phyloP scores from a whole-genome alignment of 2,888 invertebrate species.

The Drosophila maculinotata region DNA sequence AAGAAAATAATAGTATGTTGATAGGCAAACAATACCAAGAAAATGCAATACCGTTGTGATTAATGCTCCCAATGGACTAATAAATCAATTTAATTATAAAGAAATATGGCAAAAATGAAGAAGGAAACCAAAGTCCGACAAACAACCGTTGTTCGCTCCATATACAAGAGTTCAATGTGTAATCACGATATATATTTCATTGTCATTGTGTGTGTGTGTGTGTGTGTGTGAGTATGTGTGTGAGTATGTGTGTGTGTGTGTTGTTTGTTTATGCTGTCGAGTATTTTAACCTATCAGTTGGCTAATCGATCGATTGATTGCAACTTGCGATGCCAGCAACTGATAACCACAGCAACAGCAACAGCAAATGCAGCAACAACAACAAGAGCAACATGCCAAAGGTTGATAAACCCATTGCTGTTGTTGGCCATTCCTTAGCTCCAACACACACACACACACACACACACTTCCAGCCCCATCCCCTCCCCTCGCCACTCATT shows the following conservation, averaged over 20 bases:
- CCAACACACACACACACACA: background rate
- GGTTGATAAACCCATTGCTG: constrained; percentile 73
- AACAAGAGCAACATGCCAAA: constrained; percentile 29
- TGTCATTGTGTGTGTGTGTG: constrained; percentile 7
- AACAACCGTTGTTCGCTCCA: constrained; percentile 27
- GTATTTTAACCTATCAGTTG: constrained; percentile 68
- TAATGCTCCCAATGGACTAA: constrained; percentile 53
- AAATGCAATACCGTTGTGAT: constrained; percentile 35
- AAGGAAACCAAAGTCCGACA: constrained; percentile 35
- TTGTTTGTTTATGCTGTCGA: constrained; percentile 40
- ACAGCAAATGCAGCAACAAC: constrained; percentile 18
- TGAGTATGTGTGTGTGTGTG: constrained; percentile 14
- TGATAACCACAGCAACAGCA: constrained; percentile 68
- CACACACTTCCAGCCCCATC: no score
- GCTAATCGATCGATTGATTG: constrained; percentile 77
- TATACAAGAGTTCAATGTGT: no score
- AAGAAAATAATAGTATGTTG: constrained; percentile 1
- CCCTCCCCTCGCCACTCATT: no score
- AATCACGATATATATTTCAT: constrained; percentile 4
- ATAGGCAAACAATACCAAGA: constrained; percentile 21
- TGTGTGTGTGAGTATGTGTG: constrained; percentile 26
- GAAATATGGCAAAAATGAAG: constrained; percentile 28
- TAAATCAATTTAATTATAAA: constrained; percentile 68
- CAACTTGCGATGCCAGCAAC: constrained; percentile 52
- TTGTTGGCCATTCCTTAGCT: constrained; percentile 22